Conservation (phyloP, 2,113 vertebrate species). For the Gambusia affinis region DNA sequence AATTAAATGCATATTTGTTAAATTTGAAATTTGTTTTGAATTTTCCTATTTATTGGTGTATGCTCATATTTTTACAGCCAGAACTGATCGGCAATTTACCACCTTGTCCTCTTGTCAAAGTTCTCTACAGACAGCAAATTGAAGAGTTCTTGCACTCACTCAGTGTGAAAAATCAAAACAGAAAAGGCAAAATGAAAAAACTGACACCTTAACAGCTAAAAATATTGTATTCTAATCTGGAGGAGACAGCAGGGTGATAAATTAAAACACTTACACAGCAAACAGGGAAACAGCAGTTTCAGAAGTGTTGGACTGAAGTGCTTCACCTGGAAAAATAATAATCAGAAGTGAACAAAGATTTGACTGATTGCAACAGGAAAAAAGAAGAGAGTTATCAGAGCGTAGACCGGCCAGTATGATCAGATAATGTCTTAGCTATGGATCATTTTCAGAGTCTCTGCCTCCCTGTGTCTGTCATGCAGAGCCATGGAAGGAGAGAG, state of each 20-base stretch:
- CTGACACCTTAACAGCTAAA: conserved; percentile 24
- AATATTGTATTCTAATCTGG: conserved; percentile 25
- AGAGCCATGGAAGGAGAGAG: conserved; percentile 71
- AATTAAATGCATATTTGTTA: conserved; percentile 55
- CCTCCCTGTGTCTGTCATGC: conserved; percentile 81
- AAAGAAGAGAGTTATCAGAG: conserved; percentile 69
- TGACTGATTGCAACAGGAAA: conserved; percentile 52
- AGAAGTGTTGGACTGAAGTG: conserved; percentile 40
- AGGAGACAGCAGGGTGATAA: conserved; percentile 29
- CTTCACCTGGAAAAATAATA: conserved; percentile 35
- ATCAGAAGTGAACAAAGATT: conserved; percentile 19
- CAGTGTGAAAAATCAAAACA: conserved; percentile 41
- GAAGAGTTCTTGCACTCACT: conserved; percentile 26
- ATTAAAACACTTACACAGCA: conserved; percentile 41
- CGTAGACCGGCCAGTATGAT: conserved; percentile 44
- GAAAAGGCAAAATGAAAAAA: conserved; percentile 28
- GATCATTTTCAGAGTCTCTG: conserved; percentile 81
- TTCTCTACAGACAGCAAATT: conserved; percentile 39
- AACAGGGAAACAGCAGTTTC: conserved; percentile 49
- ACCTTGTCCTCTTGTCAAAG: conserved; percentile 43
- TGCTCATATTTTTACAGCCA: conserved; percentile 57
- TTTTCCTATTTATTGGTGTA: conserved; percentile 53
- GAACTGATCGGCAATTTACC: conserved; percentile 55
- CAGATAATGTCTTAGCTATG: conserved; percentile 78
- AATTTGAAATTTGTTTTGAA: conserved; percentile 56